A percentile compares a stretch with the other conserved stretches of the same genome.
phyloP scores from a whole-genome alignment of 2,888 invertebrate species.

The Alitta virens region DNA sequence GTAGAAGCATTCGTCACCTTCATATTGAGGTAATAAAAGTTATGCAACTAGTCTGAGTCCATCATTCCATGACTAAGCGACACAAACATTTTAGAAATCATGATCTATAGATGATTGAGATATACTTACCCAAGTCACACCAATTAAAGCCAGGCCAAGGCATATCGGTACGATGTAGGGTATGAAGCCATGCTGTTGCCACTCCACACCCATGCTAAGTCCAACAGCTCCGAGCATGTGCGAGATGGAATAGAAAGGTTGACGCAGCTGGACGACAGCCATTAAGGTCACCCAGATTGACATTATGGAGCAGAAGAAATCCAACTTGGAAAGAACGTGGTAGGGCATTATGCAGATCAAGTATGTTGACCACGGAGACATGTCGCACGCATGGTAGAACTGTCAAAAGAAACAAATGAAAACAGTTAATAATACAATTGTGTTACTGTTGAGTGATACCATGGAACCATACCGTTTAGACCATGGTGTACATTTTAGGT shows the following conservation, averaged over 20 bases:
- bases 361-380: slow-evolving; percentile 65
- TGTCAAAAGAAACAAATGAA: no score
- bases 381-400: slow-evolving; percentile 90
- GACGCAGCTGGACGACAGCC: slow-evolving; percentile 75
- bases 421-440: slow-evolving; percentile 9
- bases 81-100: background rate
- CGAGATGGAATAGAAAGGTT: slow-evolving; percentile 52
- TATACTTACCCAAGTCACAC: slow-evolving; percentile 66
- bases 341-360: slow-evolving; percentile 76
- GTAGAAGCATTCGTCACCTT: no score
- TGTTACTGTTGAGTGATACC: background rate
- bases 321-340: slow-evolving; percentile 79
- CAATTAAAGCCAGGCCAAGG: slow-evolving; percentile 68
- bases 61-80: no score
- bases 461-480: background rate
- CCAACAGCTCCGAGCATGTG: slow-evolving; percentile 77
- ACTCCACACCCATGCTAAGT: slow-evolving; percentile 76
- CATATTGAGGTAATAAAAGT: no score
- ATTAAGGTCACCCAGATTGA: slow-evolving; percentile 87
- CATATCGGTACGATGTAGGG: slow-evolving; percentile 75
- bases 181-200: slow-evolving; percentile 78
- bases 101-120: background rate
- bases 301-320: slow-evolving; percentile 82
- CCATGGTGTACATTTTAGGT: no score
- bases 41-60: no score